Evolutionary conservation across 2,797 vertebrate species (phyloP).

Genomic region (Morus bassanus): DNA sequence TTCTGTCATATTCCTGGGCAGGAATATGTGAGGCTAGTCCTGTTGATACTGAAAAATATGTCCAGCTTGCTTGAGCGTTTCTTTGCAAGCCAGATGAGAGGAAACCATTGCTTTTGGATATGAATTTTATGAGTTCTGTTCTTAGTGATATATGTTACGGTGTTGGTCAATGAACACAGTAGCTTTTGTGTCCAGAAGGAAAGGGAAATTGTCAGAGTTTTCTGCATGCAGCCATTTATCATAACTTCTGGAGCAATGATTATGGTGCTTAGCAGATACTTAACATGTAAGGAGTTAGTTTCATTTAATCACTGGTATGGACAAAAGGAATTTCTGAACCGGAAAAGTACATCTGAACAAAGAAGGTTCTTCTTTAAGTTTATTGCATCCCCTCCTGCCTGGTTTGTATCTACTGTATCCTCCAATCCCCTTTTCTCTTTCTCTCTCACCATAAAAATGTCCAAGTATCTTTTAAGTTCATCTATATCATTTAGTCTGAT

Average conservation of each 20-base stretch:
- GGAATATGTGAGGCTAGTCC: neutral
- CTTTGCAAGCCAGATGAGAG: neutral
- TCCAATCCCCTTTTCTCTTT: neutral
- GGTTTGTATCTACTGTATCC: neutral
- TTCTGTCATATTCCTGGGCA: neutral
- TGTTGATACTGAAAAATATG: neutral
- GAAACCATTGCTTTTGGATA: neutral
- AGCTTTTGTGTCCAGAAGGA: neutral
- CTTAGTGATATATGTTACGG: neutral
- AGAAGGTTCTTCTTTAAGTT: neutral
- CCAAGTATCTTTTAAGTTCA: neutral
- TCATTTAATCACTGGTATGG: neutral
- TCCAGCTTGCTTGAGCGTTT: neutral
- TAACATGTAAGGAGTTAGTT: neutral
- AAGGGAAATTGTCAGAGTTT: neutral
- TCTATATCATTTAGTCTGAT: neutral
- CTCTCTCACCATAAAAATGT: conserved; percentile 9
- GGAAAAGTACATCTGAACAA: neutral
- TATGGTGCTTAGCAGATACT: neutral
- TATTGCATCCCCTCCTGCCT: neutral
- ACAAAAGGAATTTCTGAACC: neutral
- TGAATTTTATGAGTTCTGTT: neutral
- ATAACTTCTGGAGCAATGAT: neutral
- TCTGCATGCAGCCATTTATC: neutral
- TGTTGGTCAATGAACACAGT: neutral